Evolutionary conservation across 2,113 vertebrate species (phyloP), one percentile per base, ranked within the genome.

Genomic region (Erinaceus europaeus): DNA sequence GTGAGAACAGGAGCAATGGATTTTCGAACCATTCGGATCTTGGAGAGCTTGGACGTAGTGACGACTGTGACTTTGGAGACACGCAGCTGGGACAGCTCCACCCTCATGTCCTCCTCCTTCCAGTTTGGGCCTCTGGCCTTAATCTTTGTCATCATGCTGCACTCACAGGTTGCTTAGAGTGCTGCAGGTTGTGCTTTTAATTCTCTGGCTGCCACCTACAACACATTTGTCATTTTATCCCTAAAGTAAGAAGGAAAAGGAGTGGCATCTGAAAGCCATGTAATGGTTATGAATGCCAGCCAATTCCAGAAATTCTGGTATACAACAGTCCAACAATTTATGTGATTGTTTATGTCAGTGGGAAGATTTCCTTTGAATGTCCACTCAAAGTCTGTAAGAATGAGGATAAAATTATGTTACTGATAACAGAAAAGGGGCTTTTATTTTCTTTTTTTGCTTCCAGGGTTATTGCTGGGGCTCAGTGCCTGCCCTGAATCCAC

Each of bases 201-300:
- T 89, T 74, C 80, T 84, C 59, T 87, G 81, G 44, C 65, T 42
- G 48, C 84, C 77, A 89, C 91, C 81, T 93, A 89, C 73, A 85
- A 75, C 36, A 59, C 73, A 72, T 90, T 82, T 79, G 71, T 92
- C 88, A 88, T 89, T 91, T 79, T 72, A 61, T 74, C 87, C 61
- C 74, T 79, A 55, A 85, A 88, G 82, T 69, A 82, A 91, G 75
- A 34, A 85, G n/a, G 20, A 55, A 69, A 44, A 71, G 75, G 21
- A 72, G 57, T 11, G 17, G 23, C 42, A 82, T 84, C 21, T 82
- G 84, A 93, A 88, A 40, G 84, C 57, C 32, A 83, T 44, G 46
- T 27, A 50, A 59, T 48, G 23, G 25, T 78, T n/a, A n/a, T n/a
- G n/a, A n/a, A 34, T 38, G 34, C 84, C 55, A n/a, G 44, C 76